Evolutionary conservation across 2,888 invertebrate species (phyloP), one percentile per base, ranked within the genome.

Genomic region (Orthosia incerta): DNA sequence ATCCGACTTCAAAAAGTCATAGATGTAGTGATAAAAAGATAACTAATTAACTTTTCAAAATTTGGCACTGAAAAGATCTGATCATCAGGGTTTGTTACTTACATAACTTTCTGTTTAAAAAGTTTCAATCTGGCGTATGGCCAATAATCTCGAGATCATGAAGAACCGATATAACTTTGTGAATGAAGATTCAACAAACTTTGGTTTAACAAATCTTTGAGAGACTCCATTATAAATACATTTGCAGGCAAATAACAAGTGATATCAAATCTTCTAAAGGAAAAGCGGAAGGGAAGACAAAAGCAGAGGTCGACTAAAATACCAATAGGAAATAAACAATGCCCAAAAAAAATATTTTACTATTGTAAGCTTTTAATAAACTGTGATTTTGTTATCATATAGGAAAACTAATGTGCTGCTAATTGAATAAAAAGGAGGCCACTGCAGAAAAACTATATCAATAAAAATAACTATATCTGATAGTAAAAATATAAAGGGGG

Each of bases 151-250:
- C 31, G n/a, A 59, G 64, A 74, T 68, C 67, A 60, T 69, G 57
- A 72, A 69, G 20, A 63, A 66, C 65, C n/a, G 60, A 68, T 67
- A 63, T 64, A 74, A 78, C 68, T 80, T 84, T 64, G 59, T 84
- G 73, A 78, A 80, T 72, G 55, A 64, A 72, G 55, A 71, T 74
- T 55, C 63, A 76, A 71, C 53, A 53, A 79, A 72, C 57, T 78
- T 65, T 59, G 51, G 55, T 62, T 82, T 61, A 71, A 65, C 20
- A 45, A 55, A 72, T 61, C 50, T 61, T 56, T 61, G 26, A 46
- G 26, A 59, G 5, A 20, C 53, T 77, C n/a, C 57, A 31, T 23
- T 48, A 23, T 50, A 69, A 61, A 61, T 46, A 65, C 57, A 23
- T 69, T 68, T 48, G 18, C 4, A 13, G 26, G 16, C 50, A 70